Percentiles rank a stretch among this genome's conserved stretches.
These are phyloP conservation scores for Cyrtonyx montezumae DNA, from an alignment of 2,113 vertebrate genomes.

Conservation along the genomic window DNA sequence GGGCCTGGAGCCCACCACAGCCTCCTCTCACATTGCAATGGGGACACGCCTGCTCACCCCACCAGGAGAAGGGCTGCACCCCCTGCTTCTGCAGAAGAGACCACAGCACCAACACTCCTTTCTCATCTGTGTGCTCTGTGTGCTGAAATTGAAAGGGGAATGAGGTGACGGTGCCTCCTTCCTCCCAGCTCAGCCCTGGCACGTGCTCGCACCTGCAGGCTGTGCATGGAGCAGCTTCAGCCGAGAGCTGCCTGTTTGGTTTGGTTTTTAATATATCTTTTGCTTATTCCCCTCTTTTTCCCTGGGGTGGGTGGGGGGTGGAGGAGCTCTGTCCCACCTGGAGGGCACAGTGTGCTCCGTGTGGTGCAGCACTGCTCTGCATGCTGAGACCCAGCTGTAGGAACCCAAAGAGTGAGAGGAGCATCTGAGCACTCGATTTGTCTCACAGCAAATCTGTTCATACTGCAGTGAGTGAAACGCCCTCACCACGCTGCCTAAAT, in stretches of 20 bases:
- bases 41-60: neutral
- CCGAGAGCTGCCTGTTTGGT: neutral
- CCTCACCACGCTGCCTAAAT: neutral
- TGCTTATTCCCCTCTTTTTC: no score
- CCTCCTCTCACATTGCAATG: neutral
- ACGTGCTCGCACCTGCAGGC: neutral
- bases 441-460: neutral
- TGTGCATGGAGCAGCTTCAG: rapidly evolving
- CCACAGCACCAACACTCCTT: rapidly evolving
- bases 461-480: neutral
- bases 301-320: neutral
- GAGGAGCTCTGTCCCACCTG: rapidly evolving
- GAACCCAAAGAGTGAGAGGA: neutral
- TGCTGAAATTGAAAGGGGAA: neutral
- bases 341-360: neutral
- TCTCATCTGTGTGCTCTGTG: rapidly evolving
- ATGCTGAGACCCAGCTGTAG: neutral
- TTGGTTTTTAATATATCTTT: neutral
- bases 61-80: no score
- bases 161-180: neutral
- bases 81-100: neutral
- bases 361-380: no score
- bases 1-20: neutral
- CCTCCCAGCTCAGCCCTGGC: neutral
- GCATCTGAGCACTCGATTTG: no score